These are phyloP conservation scores for Helobdella robusta DNA, from an alignment of 2,888 invertebrate genomes.

Conservation along the genomic window DNA sequence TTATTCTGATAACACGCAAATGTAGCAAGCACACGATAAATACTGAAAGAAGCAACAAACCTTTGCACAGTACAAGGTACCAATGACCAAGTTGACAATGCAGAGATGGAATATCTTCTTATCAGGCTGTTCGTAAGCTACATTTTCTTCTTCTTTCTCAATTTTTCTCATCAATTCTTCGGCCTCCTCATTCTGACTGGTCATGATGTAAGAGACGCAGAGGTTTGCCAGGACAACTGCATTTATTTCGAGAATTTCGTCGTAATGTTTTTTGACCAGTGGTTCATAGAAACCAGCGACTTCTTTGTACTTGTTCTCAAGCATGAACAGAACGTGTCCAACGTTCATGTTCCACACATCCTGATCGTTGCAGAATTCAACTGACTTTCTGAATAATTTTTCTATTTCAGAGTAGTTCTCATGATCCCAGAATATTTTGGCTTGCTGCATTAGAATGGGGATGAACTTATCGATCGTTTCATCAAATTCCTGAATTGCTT, in stretches of 20 bases:
- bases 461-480: constrained; percentile 71
- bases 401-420: constrained; percentile 92
- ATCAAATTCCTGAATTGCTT: constrained; percentile 81
- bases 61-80: constrained; percentile 58
- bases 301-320: constrained; percentile 94
- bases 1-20: no score
- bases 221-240: constrained; percentile 96
- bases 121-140: constrained; percentile 81
- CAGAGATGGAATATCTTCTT: constrained; percentile 89
- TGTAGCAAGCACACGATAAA: no score
- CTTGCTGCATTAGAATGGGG: constrained; percentile 97
- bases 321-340: constrained; percentile 97
- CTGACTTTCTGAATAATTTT: constrained; percentile 88
- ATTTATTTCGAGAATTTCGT: constrained; percentile 81
- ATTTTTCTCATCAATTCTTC: constrained; percentile 97
- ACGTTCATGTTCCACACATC: constrained; percentile 95
- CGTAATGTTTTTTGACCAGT: constrained; percentile 84
- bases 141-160: constrained; percentile 89
- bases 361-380: constrained; percentile 94
- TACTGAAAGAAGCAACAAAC: no score
- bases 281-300: constrained; percentile 96
- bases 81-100: constrained; percentile 95
- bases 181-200: constrained; percentile 93
- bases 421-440: constrained; percentile 94
- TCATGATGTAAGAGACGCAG: constrained; percentile 98